Evolutionary conservation across 1,140 invertebrate genomes (phyloP).

Genomic region (Zaprionus camerounensis): DNA sequence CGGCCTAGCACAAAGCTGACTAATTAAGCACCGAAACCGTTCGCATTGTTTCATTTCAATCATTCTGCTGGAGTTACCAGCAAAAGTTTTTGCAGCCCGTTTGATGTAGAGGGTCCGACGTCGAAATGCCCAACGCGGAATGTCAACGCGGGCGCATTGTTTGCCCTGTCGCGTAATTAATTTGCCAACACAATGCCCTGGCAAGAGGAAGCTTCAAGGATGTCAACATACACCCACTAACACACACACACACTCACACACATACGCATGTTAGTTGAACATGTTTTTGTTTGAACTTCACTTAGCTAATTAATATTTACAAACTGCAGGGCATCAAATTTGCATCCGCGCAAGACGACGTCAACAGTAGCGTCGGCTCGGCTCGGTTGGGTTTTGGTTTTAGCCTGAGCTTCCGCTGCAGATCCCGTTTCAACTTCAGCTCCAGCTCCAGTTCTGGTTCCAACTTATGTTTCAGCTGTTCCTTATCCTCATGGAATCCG

Average conservation of each 20-base stretch:
- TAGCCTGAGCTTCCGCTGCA: neutral
- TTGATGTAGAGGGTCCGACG: constrained; percentile 1
- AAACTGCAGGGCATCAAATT: constrained; percentile 44
- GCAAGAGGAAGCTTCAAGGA: constrained; percentile 33
- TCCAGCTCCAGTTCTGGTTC: neutral
- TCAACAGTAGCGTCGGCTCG: neutral
- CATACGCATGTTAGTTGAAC: neutral
- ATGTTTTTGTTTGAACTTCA: constrained; percentile 55
- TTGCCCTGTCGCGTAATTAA: constrained; percentile 65
- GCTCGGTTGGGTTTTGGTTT: neutral
- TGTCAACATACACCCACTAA: constrained; percentile 14
- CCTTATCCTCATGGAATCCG: neutral
- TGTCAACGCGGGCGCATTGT: constrained; percentile 65
- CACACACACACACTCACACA: neutral
- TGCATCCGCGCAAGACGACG: constrained; percentile 16
- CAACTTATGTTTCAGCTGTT: neutral
- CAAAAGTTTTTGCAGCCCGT: constrained; percentile 3
- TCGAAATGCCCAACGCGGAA: constrained; percentile 38
- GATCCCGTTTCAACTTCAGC: neutral
- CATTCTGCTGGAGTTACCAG: constrained; percentile 23
- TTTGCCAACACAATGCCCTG: constrained; percentile 66
- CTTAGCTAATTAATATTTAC: constrained; percentile 76
- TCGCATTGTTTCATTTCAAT: constrained; percentile 21
- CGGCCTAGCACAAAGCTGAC: constrained; percentile 2
- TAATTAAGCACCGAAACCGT: constrained; percentile 30